Evolutionary conservation across 2,888 invertebrate genomes (phyloP), one percentile per base, ranked within the genome.

Genomic region (Odontocerum albicorne): DNA sequence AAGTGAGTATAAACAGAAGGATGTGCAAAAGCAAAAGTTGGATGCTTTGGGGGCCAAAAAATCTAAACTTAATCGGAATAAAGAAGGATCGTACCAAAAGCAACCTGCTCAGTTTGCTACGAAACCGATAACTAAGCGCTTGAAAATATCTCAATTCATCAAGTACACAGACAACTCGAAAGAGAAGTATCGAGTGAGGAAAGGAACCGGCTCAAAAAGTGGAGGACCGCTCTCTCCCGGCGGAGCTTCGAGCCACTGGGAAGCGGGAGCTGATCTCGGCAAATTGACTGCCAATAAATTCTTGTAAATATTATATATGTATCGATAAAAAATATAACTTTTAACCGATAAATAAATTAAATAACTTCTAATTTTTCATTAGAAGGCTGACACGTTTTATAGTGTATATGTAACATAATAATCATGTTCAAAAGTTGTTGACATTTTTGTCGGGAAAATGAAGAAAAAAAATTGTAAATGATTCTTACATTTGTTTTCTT

Each of bases 141-240:
- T 58, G 10, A 61, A 61, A 21, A 49, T 61, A 17, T 58, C 61
- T 4, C 60, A 60, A 36, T 56, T 55, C 16, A 52, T 61, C 31
- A 61, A 61, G 35, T 61, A 61, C 32, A 36, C 55, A 4, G 61
- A 61, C 19, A 57, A 52, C 19, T 42, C 55, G 12, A 61, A 61
- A 31, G 61, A 61, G 32, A 61, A 61, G 38, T 61, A 56, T 33
- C 31, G 60, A 17, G 16, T 72, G 74, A 13, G 75, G 75, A 66
- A 58, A 27, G 40, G 63, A 67, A 36, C n/a, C n/a, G n/a, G 74
- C 74, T 0, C 74, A 75, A 35, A 64, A 68, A 4, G 68, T 74
- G 15, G 67, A 64, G 63, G 75, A 74, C 32, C n/a, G 8, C 68
- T 75, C 12, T 66, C 16, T 74, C 77, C 53, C 75, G 69, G 71